A percentile compares a stretch with the other conserved stretches of the same genome.
phyloP scores from a whole-genome alignment of 2,888 invertebrate species.

The Leptothorax acervorum region DNA sequence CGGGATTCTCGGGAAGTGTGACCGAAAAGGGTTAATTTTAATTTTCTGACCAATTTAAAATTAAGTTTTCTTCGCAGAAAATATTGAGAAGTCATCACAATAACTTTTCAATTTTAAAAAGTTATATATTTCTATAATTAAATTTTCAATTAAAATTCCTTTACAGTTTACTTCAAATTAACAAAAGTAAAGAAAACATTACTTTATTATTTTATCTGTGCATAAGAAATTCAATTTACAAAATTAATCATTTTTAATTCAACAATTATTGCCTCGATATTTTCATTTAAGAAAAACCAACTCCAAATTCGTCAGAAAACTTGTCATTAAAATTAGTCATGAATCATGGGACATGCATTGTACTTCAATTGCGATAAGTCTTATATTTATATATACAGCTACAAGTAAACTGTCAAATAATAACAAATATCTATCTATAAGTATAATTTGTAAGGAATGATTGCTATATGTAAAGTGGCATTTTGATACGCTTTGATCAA shows the following conservation, averaged over 20 bases:
- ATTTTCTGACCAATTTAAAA: slow-evolving; percentile 6
- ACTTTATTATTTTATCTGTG: neutral
- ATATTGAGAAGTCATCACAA: neutral
- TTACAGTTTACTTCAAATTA: neutral
- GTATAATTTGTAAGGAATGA: slow-evolving; percentile 24
- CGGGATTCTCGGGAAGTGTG: too few relatives aligned
- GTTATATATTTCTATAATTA: slow-evolving; percentile 2
- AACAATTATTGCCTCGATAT: neutral
- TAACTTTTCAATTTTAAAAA: neutral
- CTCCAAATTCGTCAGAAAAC: neutral
- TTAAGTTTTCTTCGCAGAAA: neutral
- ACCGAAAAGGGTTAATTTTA: too few relatives aligned
- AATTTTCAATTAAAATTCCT: neutral
- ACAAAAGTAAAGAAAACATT: neutral
- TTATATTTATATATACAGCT: neutral
- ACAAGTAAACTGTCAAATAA: slow-evolving; percentile 26
- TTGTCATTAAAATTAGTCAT: neutral
- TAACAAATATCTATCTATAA: slow-evolving; percentile 12
- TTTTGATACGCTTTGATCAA: neutral
- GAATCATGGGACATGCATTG: neutral
- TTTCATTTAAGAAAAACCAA: neutral
- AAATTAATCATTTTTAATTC: neutral
- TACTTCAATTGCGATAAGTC: slow-evolving; percentile 8
- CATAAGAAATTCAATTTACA: neutral
- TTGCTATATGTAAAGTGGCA: neutral